phyloP scores from a whole-genome alignment of 2,888 invertebrate species.

The Coleophora deauratella region DNA sequence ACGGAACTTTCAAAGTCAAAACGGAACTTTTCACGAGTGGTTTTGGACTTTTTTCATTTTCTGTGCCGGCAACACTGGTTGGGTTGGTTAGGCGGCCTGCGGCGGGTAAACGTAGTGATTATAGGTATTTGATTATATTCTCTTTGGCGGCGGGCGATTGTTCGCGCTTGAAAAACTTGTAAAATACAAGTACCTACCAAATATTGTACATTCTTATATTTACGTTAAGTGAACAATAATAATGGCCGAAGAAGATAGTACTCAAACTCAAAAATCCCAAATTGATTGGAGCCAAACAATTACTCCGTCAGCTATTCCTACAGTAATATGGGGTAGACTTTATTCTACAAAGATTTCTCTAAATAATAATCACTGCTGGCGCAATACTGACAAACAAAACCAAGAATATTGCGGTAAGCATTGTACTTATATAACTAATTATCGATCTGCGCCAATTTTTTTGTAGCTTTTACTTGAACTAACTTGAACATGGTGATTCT shows the following conservation, averaged over 20 bases:
- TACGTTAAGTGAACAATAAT: constrained; percentile 3
- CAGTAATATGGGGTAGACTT: constrained; percentile 67
- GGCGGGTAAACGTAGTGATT: no score
- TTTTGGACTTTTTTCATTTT: no score
- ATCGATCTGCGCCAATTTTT: background rate
- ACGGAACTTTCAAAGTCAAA: no score
- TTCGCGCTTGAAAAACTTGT: no score
- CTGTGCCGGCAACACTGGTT: no score
- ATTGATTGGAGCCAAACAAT: constrained; percentile 61
- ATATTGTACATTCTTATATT: no score
- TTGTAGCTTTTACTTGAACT: background rate
- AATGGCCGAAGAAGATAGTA: constrained; percentile 61
- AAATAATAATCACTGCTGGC: constrained; percentile 49
- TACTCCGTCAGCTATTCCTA: constrained; percentile 48
- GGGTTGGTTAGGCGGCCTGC: no score
- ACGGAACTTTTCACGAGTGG: no score
- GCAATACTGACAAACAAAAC: constrained; percentile 22
- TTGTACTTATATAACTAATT: background rate
- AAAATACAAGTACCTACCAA: no score
- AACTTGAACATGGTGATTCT: background rate
- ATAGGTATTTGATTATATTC: no score
- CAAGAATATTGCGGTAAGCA: constrained; percentile 56
- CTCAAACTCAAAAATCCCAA: constrained; percentile 64
- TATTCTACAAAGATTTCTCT: constrained; percentile 51
- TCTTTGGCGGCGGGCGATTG: no score